Base-by-base conservation (phyloP, 2,888 invertebrate genomes). In the Cerastis rubricosa region DNA sequence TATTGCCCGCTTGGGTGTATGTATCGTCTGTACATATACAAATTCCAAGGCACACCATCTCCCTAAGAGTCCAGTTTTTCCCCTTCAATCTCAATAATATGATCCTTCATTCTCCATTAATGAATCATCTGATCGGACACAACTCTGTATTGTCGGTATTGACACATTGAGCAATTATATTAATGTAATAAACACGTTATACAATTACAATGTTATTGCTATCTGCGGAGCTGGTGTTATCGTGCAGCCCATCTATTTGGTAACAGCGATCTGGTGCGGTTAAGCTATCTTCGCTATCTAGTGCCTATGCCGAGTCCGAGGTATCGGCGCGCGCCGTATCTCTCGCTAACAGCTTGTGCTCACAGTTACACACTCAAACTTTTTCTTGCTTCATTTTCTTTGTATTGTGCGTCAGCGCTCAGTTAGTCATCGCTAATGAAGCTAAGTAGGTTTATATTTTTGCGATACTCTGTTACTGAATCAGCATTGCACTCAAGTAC, bases 341-440 rank as follows among this genome's bases (percentile, higher is more conserved):
- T 68, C 66, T 63, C 70, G 63, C 82, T 69, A 78, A 75, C 69
- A 64, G 54, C 61, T 59, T 51, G 73, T 69, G 68, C 80, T 79
- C 73, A 78, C 67, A 80, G 69, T 78, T 73, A 76, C 74, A 45
- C 49, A 63, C 66, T 67, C 68, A 57, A 57, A 76, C 80, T 83
- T 78, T 85, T 86, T 75, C 76, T 77, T 73, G 66, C 69, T 83
- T 77, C 49, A 63, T 80, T 84, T 86, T 81, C 82, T 76, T 81
- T 49, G 81, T 81, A 83, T 9, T 78, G 59, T 88, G 85, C 85
- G 87, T 88, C 89, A 88, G 84, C 83, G 65, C 14, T 81, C 84
- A 78, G 80, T 85, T 82, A 84, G 78, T 88, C 83, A 86, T 83
- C 81, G 73, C 82, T 80, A 88, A 87, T 86, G 74, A 85, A 77